phyloP scores from a whole-genome alignment of 1,140 invertebrate genomes.

The Rhagoletis pomonella region DNA sequence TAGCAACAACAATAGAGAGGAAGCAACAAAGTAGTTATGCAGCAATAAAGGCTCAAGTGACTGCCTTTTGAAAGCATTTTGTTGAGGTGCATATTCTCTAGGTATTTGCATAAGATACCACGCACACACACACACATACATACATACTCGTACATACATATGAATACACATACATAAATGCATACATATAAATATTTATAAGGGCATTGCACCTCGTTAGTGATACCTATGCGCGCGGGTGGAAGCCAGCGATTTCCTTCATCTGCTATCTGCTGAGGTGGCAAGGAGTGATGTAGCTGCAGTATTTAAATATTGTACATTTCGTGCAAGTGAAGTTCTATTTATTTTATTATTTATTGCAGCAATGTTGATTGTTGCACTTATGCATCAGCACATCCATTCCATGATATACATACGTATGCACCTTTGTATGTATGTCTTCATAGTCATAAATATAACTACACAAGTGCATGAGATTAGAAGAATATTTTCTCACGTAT shows the following conservation, averaged over 20 bases:
- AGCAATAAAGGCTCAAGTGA: background rate
- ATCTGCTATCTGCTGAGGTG: background rate
- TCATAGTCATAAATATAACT: no score
- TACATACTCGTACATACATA: background rate
- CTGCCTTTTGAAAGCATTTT: conserved; percentile 17
- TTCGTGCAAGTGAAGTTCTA: background rate
- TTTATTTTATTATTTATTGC: background rate
- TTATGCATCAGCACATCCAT: no score
- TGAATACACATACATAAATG: background rate
- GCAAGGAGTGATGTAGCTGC: background rate
- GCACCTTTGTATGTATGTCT: background rate
- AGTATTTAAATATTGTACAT: background rate
- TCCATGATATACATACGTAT: background rate
- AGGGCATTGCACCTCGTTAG: conserved; percentile 31
- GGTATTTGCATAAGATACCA: background rate
- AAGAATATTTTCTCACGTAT: no score
- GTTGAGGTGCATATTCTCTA: background rate
- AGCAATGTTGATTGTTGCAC: background rate
- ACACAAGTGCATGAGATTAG: background rate
- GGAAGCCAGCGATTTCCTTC: background rate
- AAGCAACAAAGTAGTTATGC: background rate
- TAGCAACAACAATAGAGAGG: conserved; percentile 5
- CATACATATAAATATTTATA: background rate
- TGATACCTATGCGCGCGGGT: background rate
- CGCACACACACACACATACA: background rate